Evolutionary conservation across 2,888 invertebrate species (phyloP), one percentile per base, ranked within the genome.

Genomic region (Adelognathus sp.): DNA sequence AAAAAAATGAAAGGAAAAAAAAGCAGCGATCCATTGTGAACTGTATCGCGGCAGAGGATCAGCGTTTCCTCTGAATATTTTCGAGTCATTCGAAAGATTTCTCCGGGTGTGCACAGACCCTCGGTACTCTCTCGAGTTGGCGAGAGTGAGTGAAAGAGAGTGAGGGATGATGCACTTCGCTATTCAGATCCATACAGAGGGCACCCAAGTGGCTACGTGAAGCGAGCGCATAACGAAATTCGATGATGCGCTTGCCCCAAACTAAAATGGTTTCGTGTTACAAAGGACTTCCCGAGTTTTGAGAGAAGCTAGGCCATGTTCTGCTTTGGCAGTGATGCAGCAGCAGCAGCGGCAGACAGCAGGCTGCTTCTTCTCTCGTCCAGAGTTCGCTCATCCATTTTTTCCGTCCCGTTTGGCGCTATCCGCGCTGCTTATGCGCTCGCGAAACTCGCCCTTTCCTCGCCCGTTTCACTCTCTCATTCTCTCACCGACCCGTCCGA

Each of bases 31-130:
- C 76, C 76, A 81, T 78, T 78, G 72, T 78, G 61, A 71, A 61
- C 74, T 80, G 82, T 82, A 82, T 84, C 85, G 86, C 85, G 85
- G 81, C 82, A 84, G 81, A 84, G 24, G 27, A 71, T 70, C 52
- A 46, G 52, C 61, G 46, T 24, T 76, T 74, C 52, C 21, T 27
- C 21, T 18, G 54, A 21, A 56, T 31, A 72, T 66, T 74, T 50
- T 64, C 18, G 36, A 66, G 63, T 70, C 75, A 66, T 77, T 54
- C 61, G 70, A 77, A 84, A 36, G 56, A 56, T 71, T 63, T 76
- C 50, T 24, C 39, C 50, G 58, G 33, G 18, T 33, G 58, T 41
- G 56, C 69, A 18, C 52, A 33, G 61, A 85, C 85, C 85, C 83
- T 63, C 83, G 18, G 39, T 64, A 24, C 33, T 64, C 39, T 18